Percentiles rank a stretch among this genome's conserved stretches.
These are phyloP conservation scores for Stichodactyla mertensii DNA, from an alignment of 64 coral and sea anemone genomes.

Conservation along the genomic window DNA sequence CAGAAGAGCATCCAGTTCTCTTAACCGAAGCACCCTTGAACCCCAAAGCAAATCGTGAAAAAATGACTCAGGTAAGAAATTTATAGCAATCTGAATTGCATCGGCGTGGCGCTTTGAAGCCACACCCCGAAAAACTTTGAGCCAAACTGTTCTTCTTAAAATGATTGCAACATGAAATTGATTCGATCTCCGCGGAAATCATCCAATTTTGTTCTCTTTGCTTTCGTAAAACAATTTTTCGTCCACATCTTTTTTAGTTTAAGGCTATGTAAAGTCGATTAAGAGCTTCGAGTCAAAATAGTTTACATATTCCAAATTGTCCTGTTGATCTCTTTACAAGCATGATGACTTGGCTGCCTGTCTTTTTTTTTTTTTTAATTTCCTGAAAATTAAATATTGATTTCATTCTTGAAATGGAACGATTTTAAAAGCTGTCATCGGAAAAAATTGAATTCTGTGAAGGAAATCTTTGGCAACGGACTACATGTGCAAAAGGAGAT, in stretches of 20 bases:
- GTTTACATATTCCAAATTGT: background rate
- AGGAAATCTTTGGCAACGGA: background rate
- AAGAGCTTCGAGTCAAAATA: background rate
- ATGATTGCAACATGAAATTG: background rate
- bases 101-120: background rate
- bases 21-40: constrained; percentile 60
- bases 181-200: background rate
- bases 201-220: background rate
- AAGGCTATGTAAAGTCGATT: background rate
- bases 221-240: background rate
- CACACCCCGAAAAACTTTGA: constrained; percentile 19
- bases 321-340: background rate
- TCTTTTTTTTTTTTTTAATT: background rate
- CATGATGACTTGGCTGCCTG: background rate
- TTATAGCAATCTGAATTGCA: background rate
- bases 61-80: constrained; percentile 54
- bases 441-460: too few relatives aligned
- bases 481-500: background rate
- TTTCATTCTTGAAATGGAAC: background rate
- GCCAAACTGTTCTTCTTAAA: background rate
- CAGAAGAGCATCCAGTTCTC: constrained; percentile 62
- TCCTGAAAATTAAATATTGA: background rate
- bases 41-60: constrained; percentile 62
- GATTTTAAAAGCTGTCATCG: background rate
- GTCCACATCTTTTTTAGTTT: background rate